phyloP scores from a whole-genome alignment of 2,113 vertebrate species.

The Scophthalmus maximus region DNA sequence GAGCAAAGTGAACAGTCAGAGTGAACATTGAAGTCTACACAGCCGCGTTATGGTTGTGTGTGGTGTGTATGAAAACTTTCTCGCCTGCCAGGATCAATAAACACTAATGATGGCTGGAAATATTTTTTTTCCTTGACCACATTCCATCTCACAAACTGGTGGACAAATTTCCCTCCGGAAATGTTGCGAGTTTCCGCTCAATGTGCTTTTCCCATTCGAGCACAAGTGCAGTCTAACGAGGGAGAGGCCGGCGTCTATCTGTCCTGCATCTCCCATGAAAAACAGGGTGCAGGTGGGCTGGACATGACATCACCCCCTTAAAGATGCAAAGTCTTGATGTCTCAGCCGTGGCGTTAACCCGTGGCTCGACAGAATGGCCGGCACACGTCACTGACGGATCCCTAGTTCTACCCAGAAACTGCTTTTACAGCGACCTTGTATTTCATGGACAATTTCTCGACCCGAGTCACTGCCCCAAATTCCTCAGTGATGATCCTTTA shows the following conservation, averaged over 20 bases:
- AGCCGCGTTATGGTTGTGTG: slow-evolving; percentile 42
- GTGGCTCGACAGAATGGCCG: slow-evolving; percentile 30
- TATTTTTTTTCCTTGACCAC: slow-evolving; percentile 49
- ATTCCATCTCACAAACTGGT: slow-evolving; percentile 53
- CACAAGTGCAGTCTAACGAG: slow-evolving; percentile 37
- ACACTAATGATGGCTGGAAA: slow-evolving; percentile 51
- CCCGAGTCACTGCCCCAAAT: slow-evolving; percentile 8
- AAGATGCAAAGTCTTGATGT: slow-evolving; percentile 14
- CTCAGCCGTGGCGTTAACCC: slow-evolving; percentile 46
- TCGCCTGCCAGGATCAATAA: slow-evolving; percentile 65
- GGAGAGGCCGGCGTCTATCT: slow-evolving; percentile 39
- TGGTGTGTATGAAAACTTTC: slow-evolving; percentile 38
- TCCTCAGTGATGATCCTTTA: background rate
- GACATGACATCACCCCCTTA: slow-evolving; percentile 50
- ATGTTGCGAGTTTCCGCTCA: slow-evolving; percentile 49
- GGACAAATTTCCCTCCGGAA: slow-evolving; percentile 48
- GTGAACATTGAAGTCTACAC: slow-evolving; percentile 30
- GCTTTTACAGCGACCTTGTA: background rate
- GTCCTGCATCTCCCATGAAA: slow-evolving; percentile 47
- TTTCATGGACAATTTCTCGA: background rate
- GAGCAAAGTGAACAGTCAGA: slow-evolving; percentile 32
- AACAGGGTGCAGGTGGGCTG: slow-evolving; percentile 60
- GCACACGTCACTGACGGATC: slow-evolving; percentile 12
- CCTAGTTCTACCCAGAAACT: background rate
- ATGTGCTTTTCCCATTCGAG: slow-evolving; percentile 66